Base-by-base conservation (phyloP, 2,797 vertebrate species). In the Xenopus petersii region DNA sequence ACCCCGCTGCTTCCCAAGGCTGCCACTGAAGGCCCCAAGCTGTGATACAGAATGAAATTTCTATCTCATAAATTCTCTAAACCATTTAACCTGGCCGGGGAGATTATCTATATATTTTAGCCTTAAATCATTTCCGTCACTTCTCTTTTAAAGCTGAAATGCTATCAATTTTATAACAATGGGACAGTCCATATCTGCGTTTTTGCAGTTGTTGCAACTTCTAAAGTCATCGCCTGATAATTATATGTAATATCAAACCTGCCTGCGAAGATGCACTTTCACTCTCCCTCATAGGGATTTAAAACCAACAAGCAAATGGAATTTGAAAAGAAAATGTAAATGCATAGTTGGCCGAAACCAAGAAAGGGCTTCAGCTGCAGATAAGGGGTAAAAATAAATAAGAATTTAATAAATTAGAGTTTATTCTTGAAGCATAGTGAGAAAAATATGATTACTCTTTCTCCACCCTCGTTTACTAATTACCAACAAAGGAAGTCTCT, bases 31-130 rank as follows among this genome's bases (percentile, higher is more conserved):
- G 70, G 30, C 13, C 51, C 81, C 81, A 84, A 84, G 71, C 81
- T 86, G 81, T 0, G 8, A 84, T 58, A 59, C 3, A 75, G 80
- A 80, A 64, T 75, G 58, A 86, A 79, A 49, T 59, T 36, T 79
- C 75, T 71, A n/a, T 84, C 75, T 82, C 66, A 79, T 80, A 80
- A 77, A 78, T 67, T 83, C 36, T 82, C 58, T 15, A 69, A 84
- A 63, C 36, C 58, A 64, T 82, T 87, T 85, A 82, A 83, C 71
- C 46, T 33, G 42, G 1, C 0, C 77, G 75, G 59, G 54, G 47
- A 80, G 62, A 80, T 80, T 76, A 84, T 81, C 55, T 80, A 42
- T 75, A 71, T 67, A 77, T 77, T 71, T 67, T 71, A 77, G 63
- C 71, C 56, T 67, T 71, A 66, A 76, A 70, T 71, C 68, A 61